Conservation (phyloP, 1,140 invertebrate genomes). For the Tetragonula clypearis region DNA sequence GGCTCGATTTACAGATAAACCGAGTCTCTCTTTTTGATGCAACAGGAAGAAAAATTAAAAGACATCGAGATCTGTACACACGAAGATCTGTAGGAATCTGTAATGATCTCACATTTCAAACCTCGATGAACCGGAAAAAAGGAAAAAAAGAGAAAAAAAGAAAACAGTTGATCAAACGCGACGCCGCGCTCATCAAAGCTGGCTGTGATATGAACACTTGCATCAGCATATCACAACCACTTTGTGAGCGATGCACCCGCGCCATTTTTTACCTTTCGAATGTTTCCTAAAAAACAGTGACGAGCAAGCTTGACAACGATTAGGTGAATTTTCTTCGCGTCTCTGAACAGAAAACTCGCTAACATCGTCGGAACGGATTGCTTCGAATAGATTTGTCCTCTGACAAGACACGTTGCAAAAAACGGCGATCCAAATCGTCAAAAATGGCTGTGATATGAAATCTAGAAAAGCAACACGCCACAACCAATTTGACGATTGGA, state of each 20-base stretch:
- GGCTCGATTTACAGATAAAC: not conserved
- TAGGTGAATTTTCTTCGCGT: no score
- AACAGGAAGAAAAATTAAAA: not conserved
- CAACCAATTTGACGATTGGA: constrained; percentile 90
- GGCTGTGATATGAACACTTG: constrained; percentile 87
- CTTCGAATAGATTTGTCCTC: not conserved
- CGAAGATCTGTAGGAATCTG: not conserved
- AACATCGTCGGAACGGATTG: not conserved
- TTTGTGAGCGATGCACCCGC: constrained; percentile 84
- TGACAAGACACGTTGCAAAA: constrained; percentile 63
- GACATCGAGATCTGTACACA: not conserved
- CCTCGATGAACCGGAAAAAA: not conserved
- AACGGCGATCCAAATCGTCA: constrained; percentile 88
- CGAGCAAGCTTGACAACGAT: not conserved
- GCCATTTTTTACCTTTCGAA: not conserved
- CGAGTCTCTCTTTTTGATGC: not conserved
- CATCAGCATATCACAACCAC: constrained; percentile 85
- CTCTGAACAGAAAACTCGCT: not conserved
- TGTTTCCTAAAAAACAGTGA: not conserved
- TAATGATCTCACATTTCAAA: not conserved
- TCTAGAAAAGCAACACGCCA: constrained; percentile 86
- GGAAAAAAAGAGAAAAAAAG: no score
- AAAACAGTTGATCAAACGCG: constrained; percentile 55
- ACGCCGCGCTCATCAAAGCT: constrained; percentile 90
- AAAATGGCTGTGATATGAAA: constrained; percentile 95